Evolutionary conservation across 2,113 vertebrate genomes (phyloP).

Genomic region (Grammomys dolichurus): DNA sequence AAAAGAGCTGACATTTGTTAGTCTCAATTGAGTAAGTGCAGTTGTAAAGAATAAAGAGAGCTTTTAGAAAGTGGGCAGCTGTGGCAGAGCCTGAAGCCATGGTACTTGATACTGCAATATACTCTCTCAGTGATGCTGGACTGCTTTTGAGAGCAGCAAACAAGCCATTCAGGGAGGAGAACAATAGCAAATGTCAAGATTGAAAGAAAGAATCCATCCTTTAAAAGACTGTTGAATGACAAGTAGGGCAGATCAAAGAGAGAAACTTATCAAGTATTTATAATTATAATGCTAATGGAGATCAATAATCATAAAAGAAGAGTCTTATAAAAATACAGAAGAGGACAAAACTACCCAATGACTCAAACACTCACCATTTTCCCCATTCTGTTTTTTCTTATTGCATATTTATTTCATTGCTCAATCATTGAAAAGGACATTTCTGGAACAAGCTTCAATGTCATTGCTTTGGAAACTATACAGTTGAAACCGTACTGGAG

Average conservation of each 20-base stretch:
- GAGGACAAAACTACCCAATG: slow-evolving; percentile 67
- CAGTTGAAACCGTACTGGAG: slow-evolving; percentile 44
- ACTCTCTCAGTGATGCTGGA: slow-evolving; percentile 80
- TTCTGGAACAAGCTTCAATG: slow-evolving; percentile 62
- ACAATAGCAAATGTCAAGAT: slow-evolving; percentile 89
- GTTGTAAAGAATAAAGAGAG: slow-evolving; percentile 88
- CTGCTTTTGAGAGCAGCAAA: slow-evolving; percentile 87
- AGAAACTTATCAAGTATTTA: slow-evolving; percentile 87
- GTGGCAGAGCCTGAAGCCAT: slow-evolving; percentile 83
- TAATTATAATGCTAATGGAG: slow-evolving; percentile 87
- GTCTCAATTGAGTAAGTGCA: slow-evolving; percentile 80
- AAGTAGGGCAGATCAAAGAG: slow-evolving; percentile 89
- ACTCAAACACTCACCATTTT: slow-evolving; percentile 56
- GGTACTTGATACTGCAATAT: slow-evolving; percentile 90
- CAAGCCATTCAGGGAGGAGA: slow-evolving; percentile 85
- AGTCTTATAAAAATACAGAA: slow-evolving; percentile 72
- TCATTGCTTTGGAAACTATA: slow-evolving; percentile 59
- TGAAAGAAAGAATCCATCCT: slow-evolving; percentile 84
- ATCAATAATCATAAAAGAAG: slow-evolving; percentile 87
- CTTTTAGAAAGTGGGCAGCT: slow-evolving; percentile 88
- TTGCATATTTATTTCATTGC: slow-evolving; percentile 37
- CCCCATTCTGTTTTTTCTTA: slow-evolving; percentile 55
- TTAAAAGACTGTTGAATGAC: slow-evolving; percentile 90
- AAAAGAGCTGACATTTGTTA: slow-evolving; percentile 85
- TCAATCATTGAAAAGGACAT: slow-evolving; percentile 53